Evolutionary conservation across 2,113 vertebrate species (phyloP).

Genomic region (Corythaixoides concolor): DNA sequence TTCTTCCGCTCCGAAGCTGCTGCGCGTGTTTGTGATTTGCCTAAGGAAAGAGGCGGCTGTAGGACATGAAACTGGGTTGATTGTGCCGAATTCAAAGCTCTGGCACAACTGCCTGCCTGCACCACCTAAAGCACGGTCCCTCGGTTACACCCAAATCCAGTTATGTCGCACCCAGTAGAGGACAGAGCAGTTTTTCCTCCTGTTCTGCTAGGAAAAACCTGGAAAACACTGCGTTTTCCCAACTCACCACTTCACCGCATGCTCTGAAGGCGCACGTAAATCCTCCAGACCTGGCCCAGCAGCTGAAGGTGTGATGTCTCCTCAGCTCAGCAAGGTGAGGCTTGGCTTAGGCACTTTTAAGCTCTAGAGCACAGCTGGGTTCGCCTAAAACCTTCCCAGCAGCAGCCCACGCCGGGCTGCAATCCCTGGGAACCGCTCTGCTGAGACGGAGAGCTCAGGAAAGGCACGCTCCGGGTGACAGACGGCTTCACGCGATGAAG

Average conservation of each 20-base stretch:
- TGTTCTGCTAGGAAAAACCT: background rate
- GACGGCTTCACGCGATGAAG: no score
- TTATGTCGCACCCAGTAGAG: rapidly evolving
- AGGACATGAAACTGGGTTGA: background rate
- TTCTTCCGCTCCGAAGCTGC: background rate
- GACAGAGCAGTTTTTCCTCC: background rate
- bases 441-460: no score
- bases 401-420: rapidly evolving
- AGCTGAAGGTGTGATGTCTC: background rate
- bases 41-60: background rate
- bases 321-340: rapidly evolving
- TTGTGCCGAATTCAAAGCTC: no score
- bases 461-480: rapidly evolving
- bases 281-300: background rate
- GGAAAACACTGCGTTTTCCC: background rate
- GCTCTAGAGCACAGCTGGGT: no score
- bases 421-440: background rate
- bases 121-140: rapidly evolving
- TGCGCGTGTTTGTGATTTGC: background rate
- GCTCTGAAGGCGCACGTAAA: rapidly evolving
- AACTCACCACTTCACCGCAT: background rate
- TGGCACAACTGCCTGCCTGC: background rate
- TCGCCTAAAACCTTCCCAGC: background rate
- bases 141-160: background rate
- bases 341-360: background rate